Conservation (phyloP, 37 sponge, comb jelly and placozoan species). For the Halisarca cf. caerulea region DNA sequence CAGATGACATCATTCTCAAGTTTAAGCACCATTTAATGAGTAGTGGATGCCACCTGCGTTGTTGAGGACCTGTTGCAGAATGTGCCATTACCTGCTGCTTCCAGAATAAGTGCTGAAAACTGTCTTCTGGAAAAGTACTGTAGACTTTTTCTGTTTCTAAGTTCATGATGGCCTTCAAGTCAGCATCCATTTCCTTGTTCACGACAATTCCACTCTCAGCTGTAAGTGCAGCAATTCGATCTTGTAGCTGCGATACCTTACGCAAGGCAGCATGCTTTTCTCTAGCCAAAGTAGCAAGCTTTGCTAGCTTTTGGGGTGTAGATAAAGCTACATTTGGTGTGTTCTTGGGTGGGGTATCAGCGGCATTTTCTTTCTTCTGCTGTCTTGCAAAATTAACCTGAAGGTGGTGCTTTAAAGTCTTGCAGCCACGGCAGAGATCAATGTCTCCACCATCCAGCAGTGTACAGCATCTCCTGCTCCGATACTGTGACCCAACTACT, state of each 20-base stretch:
- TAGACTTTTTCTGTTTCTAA: not conserved
- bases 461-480: not conserved
- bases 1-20: not conserved
- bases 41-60: conserved; percentile 31
- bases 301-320: conserved; percentile 20
- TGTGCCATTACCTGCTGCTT: conserved; percentile 10
- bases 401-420: conserved; percentile 1
- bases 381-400: not conserved
- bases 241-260: not conserved
- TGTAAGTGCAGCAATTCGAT: conserved; percentile 8
- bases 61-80: not conserved
- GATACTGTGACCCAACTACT: too few relatives aligned
- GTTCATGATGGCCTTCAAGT: not conserved
- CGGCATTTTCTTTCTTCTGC: conserved; percentile 3
- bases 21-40: conserved; percentile 30
- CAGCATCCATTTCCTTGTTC: not conserved
- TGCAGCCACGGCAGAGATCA: not conserved
- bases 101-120: conserved; percentile 9
- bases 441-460: not conserved
- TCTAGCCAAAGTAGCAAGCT: not conserved
- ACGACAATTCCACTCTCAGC: not conserved
- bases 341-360: not conserved
- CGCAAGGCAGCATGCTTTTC: not conserved
- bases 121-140: conserved; percentile 12
- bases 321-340: conserved; percentile 2